Conservation (phyloP, 1,140 invertebrate genomes). For the Nomia melanderi region DNA sequence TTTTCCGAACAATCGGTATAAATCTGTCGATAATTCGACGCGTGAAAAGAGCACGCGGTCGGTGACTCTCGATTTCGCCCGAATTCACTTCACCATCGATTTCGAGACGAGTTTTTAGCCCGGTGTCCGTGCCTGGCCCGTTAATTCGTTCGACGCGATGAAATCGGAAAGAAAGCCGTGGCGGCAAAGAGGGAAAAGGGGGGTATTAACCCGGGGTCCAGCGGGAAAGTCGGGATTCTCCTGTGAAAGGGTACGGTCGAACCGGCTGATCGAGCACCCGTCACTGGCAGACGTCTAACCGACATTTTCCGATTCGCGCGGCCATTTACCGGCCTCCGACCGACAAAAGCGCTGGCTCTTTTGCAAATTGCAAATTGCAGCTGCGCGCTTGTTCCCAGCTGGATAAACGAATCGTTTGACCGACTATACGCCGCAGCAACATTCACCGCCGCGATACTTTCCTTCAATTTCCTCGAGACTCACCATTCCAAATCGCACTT, state of each 20-base stretch:
- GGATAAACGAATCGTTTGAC: slow-evolving; percentile 2
- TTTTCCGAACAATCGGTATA: not conserved
- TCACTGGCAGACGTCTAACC: slow-evolving; percentile 56
- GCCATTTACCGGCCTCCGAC: slow-evolving; percentile 48
- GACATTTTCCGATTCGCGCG: slow-evolving; percentile 55
- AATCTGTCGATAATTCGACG: not conserved
- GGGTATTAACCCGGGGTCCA: not conserved
- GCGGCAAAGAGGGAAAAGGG: not conserved
- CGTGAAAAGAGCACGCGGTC: not conserved
- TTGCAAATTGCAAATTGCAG: slow-evolving; percentile 53
- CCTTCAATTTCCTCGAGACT: slow-evolving; percentile 35
- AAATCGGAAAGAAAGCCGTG: slow-evolving; percentile 25
- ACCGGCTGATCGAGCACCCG: slow-evolving; percentile 59
- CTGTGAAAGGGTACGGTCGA: slow-evolving; percentile 42
- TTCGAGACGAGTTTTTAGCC: not conserved
- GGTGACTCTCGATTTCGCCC: not conserved
- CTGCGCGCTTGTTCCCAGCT: not conserved
- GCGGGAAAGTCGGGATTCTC: slow-evolving; percentile 11
- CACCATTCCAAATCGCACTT: slow-evolving; percentile 15
- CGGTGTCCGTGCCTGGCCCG: not conserved
- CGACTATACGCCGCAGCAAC: not conserved
- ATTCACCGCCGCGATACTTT: not conserved
- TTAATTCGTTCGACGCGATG: slow-evolving; percentile 21
- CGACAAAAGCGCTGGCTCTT: slow-evolving; percentile 55
- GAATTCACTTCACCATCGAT: not conserved